phyloP scores from a whole-genome alignment of 92 coral and sea anemone species.

The Umimayanthus chanpuru region DNA sequence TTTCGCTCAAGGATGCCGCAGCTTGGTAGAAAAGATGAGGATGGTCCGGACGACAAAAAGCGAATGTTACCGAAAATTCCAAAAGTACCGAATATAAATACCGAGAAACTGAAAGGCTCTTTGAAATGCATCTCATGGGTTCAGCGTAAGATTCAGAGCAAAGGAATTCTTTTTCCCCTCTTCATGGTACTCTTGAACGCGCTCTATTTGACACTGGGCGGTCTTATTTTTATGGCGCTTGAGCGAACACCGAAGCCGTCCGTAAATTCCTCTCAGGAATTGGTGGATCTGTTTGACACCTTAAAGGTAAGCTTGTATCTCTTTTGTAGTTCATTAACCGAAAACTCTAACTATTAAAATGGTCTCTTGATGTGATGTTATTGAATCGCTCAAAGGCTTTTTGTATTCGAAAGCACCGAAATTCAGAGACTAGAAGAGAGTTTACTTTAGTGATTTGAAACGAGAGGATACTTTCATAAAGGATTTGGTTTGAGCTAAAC shows the following conservation, averaged over 20 bases:
- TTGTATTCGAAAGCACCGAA: not conserved
- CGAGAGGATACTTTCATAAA: not conserved
- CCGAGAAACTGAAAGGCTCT: constrained; percentile 65
- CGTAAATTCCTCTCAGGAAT: constrained; percentile 71
- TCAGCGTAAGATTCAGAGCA: constrained; percentile 65
- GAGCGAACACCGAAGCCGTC: constrained; percentile 65
- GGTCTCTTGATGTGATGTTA: not conserved
- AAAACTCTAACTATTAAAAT: not conserved
- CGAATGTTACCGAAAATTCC: constrained; percentile 56
- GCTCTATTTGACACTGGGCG: constrained; percentile 77
- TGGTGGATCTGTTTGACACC: constrained; percentile 68
- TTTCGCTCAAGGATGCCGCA: constrained; percentile 43
- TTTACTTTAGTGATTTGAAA: not conserved
- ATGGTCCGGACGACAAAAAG: constrained; percentile 47
- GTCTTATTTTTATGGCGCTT: constrained; percentile 68
- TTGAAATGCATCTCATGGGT: constrained; percentile 78
- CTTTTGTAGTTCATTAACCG: not conserved
- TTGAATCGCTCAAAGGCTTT: not conserved
- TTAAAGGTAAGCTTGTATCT: constrained; percentile 69
- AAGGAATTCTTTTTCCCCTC: constrained; percentile 77
- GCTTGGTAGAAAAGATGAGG: constrained; percentile 49
- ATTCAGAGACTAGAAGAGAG: not conserved
- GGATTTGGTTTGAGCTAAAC: not conserved
- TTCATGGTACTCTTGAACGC: constrained; percentile 74
- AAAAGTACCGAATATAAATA: constrained; percentile 59